Base-by-base conservation (phyloP, 2,888 invertebrate species). In the Cheilosia vernalis region DNA sequence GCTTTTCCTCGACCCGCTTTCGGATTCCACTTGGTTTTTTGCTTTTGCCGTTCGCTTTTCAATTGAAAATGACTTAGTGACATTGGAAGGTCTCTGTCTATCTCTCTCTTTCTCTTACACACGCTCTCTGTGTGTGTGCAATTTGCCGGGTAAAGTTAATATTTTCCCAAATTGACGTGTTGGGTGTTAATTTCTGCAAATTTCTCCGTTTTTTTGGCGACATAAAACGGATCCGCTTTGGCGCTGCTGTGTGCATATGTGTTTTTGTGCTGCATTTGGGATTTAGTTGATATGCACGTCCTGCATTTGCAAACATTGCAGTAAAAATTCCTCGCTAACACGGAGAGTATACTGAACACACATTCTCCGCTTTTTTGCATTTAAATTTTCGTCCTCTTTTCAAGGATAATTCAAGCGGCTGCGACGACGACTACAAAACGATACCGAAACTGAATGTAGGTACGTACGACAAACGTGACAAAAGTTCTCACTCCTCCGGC, bases 241-340 rank as follows among this genome's bases (percentile, higher is more conserved):
- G n/a, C 27, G 37, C 15, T 74, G 49, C 44, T 78, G 40, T 47
- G 27, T 58, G 9, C 15, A 24, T 70, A 30, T 70, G 40, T 49
- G 30, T 60, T 17, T 55, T 30, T 55, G 33, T 76, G 24, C 42
- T 61, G 77, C 60, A 77, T 73, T 73, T 61, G 37, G 33, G 56
- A 67, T 56, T 61, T 67, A 56, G 42, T 56, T 56, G 55, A 66
- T 61, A 70, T 40, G 55, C 51, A 76, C 66, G 84, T 13, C 60
- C 58, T 80, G 76, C 70, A 70, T 76, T 78, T 67, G 84, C 76
- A 80, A 85, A 85, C 76, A 85, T 63, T 80, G 80, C 80, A 72
- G 80, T 76, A 40, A 69, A 70, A 81, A 76, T 76, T 69, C 61
- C 53, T 61, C 37, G 60, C 37, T 80, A 73, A 60, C 70, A 60